A percentile compares a stretch with the other conserved stretches of the same genome.
Evolutionary conservation across 1,140 invertebrate species (phyloP).

Genomic region (Conus betulinus): DNA sequence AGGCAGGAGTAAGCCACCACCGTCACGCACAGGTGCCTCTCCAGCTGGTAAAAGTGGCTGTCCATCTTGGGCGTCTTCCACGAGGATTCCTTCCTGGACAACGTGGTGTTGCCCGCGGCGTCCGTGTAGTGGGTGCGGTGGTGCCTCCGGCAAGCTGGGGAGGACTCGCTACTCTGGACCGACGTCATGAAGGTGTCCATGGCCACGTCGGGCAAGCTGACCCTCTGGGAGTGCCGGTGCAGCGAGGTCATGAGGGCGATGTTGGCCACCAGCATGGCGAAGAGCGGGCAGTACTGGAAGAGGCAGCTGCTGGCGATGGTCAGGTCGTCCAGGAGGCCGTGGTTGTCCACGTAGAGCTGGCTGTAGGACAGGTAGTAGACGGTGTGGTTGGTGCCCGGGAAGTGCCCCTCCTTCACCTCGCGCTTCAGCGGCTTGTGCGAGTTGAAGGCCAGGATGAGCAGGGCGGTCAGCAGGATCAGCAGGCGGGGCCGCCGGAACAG

Average conservation of each 20-base stretch:
- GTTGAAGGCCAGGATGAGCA: conserved; percentile 15
- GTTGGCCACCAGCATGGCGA: conserved; percentile 24
- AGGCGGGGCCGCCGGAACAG: not conserved
- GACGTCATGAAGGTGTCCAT: not conserved
- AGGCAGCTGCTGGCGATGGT: conserved; percentile 33
- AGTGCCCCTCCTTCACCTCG: not conserved
- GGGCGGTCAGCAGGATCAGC: not conserved
- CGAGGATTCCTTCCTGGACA: not conserved
- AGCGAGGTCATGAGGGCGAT: conserved; percentile 14
- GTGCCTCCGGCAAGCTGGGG: no score
- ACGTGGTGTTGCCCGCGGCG: not conserved
- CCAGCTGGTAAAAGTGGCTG: conserved; percentile 20
- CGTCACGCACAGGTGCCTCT: conserved; percentile 8
- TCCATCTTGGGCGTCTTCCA: not conserved
- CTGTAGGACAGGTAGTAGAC: conserved; percentile 27
- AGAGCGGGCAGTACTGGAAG: conserved; percentile 28
- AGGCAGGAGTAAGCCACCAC: conserved; percentile 21
- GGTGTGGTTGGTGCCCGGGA: conserved; percentile 19
- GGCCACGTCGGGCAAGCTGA: not conserved
- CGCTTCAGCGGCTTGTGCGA: conserved; percentile 16
- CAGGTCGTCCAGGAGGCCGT: conserved; percentile 22
- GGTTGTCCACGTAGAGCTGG: conserved; percentile 22
- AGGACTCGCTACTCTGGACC: not conserved
- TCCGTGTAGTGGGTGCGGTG: no score
- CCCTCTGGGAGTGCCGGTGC: conserved; percentile 1